Evolutionary conservation across 2,113 vertebrate genomes (phyloP).

Genomic region (Neoarius graeffei): DNA sequence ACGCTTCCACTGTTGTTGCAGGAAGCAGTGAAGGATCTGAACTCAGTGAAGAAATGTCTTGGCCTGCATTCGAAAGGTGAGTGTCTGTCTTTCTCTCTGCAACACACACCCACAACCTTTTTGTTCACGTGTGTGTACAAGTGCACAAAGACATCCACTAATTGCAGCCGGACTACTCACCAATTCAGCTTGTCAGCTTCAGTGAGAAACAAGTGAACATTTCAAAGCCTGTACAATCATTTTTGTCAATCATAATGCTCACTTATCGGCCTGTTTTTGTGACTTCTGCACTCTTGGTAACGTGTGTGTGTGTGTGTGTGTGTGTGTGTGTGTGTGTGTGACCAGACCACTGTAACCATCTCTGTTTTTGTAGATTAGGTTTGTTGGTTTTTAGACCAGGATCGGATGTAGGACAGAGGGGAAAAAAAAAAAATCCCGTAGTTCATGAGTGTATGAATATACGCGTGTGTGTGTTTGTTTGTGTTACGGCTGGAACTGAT

Average conservation of each 20-base stretch:
- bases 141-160: conserved; percentile 8
- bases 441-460: neutral
- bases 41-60: conserved; percentile 96
- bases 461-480: conserved; percentile 2
- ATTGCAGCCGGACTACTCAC: conserved; percentile 10
- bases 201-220: no score
- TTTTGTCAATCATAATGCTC: neutral
- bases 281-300: neutral
- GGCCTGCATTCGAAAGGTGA: conserved; percentile 98
- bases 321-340: neutral
- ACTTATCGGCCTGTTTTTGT: neutral
- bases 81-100: conserved; percentile 21
- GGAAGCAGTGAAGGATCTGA: conserved; percentile 98
- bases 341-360: neutral
- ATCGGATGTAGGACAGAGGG: neutral
- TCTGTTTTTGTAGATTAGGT: neutral
- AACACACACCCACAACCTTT: neutral
- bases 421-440: neutral
- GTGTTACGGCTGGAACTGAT: conserved; percentile 45
- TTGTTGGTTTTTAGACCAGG: neutral
- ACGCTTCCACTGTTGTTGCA: conserved; percentile 59
- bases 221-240: neutral
- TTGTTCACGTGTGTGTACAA: conserved; percentile 3
- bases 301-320: neutral
- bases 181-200: neutral